These are phyloP conservation scores for Brachymystax lenok DNA, from an alignment of 2,797 vertebrate species.

Conservation along the genomic window DNA sequence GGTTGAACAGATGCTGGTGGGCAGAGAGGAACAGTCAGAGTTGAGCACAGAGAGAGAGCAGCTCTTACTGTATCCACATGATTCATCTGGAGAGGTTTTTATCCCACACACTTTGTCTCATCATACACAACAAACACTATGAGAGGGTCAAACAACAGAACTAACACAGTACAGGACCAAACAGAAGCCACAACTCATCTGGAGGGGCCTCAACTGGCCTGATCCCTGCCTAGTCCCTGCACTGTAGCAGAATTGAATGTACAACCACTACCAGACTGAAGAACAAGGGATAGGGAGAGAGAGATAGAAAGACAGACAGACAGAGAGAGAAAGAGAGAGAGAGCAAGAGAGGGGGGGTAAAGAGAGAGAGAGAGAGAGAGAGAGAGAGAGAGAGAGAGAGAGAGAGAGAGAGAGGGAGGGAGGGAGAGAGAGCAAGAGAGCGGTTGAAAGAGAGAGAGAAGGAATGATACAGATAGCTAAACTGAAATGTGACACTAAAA, in stretches of 20 bases:
- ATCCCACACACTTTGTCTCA: slow-evolving; percentile 55
- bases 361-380: background rate
- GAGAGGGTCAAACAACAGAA: slow-evolving; percentile 36
- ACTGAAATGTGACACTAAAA: background rate
- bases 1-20: slow-evolving; percentile 36
- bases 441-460: too few relatives aligned
- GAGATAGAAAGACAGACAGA: too few relatives aligned
- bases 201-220: too few relatives aligned
- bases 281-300: too few relatives aligned
- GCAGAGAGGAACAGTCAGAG: background rate
- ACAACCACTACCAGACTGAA: too few relatives aligned
- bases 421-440: background rate
- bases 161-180: background rate
- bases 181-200: background rate
- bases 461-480: too few relatives aligned
- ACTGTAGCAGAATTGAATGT: too few relatives aligned
- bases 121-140: slow-evolving; percentile 41
- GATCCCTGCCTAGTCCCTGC: too few relatives aligned
- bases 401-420: background rate
- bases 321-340: too few relatives aligned
- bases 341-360: too few relatives aligned
- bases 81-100: slow-evolving; percentile 61
- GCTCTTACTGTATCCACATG: slow-evolving; percentile 45
- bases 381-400: background rate
- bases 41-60: slow-evolving; percentile 24